Percentiles rank a stretch among this genome's conserved stretches.
These are phyloP conservation scores for Mormyrops attenuatus DNA, from an alignment of 2,797 vertebrate species.

Conservation along the genomic window DNA sequence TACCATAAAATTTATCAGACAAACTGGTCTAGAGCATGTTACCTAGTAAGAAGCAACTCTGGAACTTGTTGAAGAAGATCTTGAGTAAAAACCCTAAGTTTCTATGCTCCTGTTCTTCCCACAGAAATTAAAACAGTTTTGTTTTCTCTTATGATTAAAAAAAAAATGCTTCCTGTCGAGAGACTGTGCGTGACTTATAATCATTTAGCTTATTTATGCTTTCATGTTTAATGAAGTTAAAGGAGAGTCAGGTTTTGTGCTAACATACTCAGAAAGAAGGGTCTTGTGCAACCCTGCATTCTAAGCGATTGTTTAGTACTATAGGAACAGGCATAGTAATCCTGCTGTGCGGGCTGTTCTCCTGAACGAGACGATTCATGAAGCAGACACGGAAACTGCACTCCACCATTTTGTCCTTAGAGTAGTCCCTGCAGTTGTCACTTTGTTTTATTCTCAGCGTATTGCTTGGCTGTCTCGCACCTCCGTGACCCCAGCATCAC, in stretches of 20 bases:
- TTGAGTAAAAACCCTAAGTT: not conserved
- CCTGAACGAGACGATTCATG: not conserved
- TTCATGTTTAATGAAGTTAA: slow-evolving; percentile 16
- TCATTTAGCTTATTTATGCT: not conserved
- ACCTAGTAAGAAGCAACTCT: not conserved
- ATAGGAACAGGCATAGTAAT: not conserved
- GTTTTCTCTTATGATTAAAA: not conserved
- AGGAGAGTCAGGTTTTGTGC: not conserved
- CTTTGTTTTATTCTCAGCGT: not conserved
- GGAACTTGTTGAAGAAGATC: not conserved
- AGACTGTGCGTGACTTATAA: not conserved
- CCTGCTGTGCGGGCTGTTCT: not conserved
- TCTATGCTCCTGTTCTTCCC: not conserved
- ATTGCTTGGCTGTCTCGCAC: not conserved
- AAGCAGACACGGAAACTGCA: not conserved
- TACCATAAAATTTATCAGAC: not conserved
- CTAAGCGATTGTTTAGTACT: not conserved
- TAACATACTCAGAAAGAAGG: not conserved
- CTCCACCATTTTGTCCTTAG: not conserved
- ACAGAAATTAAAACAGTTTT: not conserved
- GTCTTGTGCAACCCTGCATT: slow-evolving; percentile 17
- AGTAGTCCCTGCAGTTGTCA: not conserved
- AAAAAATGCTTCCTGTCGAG: not conserved
- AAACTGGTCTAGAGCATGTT: not conserved
- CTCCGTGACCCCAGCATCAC: not conserved